phyloP scores from a whole-genome alignment of 2,888 invertebrate genomes.

The Toxonevra muliebris region DNA sequence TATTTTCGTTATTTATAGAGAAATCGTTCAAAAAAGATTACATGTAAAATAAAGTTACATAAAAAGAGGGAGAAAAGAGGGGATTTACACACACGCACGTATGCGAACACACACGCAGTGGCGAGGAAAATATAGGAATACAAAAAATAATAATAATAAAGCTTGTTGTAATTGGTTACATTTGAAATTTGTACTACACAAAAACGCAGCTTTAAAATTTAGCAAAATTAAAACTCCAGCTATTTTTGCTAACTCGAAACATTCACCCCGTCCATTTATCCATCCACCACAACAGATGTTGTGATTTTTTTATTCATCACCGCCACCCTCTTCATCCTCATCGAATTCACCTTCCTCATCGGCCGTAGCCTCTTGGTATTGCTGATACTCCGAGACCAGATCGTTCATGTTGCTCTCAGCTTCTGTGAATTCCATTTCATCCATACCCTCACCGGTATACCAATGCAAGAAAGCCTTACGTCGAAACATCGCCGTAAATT shows the following conservation, averaged over 20 bases:
- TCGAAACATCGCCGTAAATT: constrained; percentile 95
- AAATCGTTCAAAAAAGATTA: constrained; percentile 28
- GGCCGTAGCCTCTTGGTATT: constrained; percentile 90
- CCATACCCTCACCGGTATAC: constrained; percentile 98
- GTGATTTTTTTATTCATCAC: constrained; percentile 54
- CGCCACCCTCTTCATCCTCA: constrained; percentile 68
- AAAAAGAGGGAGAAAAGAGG: background rate
- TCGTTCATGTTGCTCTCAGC: constrained; percentile 96
- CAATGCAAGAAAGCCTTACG: constrained; percentile 97
- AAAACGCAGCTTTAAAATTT: constrained; percentile 31
- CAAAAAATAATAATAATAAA: constrained; percentile 3
- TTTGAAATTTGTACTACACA: constrained; percentile 28
- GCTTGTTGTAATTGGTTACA: constrained; percentile 18
- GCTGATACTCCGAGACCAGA: constrained; percentile 92
- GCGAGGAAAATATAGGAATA: constrained; percentile 7
- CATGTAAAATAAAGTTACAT: constrained; percentile 34
- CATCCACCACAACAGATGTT: background rate
- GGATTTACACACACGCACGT: no score
- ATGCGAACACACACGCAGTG: background rate
- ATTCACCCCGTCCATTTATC: background rate
- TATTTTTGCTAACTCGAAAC: constrained; percentile 12
- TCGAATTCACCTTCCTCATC: constrained; percentile 86
- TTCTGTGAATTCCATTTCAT: constrained; percentile 97
- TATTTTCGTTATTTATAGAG: constrained; percentile 24
- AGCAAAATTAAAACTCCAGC: constrained; percentile 27